These are phyloP conservation scores for Pelmatolapia mariae DNA, from an alignment of 2,113 vertebrate genomes.

Conservation along the genomic window DNA sequence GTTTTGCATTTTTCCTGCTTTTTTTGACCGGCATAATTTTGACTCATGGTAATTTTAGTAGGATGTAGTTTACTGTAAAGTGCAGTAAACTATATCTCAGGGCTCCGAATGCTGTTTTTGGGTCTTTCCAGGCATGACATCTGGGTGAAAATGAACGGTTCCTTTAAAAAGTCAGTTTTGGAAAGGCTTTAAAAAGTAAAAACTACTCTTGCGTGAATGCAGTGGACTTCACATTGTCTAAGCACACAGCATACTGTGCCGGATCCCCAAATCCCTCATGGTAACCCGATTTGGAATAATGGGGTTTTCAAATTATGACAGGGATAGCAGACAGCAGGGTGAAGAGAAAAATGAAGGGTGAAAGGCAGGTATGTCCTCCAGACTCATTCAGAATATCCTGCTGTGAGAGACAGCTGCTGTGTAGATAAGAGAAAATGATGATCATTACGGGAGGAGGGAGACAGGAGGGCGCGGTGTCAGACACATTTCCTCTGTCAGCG, in stretches of 20 bases:
- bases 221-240: not conserved
- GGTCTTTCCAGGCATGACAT: not conserved
- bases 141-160: not conserved
- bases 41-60: not conserved
- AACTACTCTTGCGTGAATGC: not conserved
- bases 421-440: slow-evolving; percentile 38
- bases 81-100: not conserved
- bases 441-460: slow-evolving; percentile 36
- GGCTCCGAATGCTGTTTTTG: not conserved
- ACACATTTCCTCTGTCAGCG: slow-evolving; percentile 20
- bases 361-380: slow-evolving; percentile 33
- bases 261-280: not conserved
- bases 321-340: not conserved
- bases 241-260: not conserved
- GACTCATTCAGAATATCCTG: not conserved
- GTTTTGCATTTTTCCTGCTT: not conserved
- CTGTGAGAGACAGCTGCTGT: slow-evolving; percentile 17
- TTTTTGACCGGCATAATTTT: not conserved
- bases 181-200: not conserved
- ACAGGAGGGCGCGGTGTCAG: not conserved
- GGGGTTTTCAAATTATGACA: not conserved
- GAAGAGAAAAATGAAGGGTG: not conserved
- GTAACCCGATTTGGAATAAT: not conserved
- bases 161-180: not conserved
- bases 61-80: not conserved